These are phyloP conservation scores for Poeciliopsis prolifica DNA, from an alignment of 2,113 vertebrate genomes.

Conservation along the genomic window DNA sequence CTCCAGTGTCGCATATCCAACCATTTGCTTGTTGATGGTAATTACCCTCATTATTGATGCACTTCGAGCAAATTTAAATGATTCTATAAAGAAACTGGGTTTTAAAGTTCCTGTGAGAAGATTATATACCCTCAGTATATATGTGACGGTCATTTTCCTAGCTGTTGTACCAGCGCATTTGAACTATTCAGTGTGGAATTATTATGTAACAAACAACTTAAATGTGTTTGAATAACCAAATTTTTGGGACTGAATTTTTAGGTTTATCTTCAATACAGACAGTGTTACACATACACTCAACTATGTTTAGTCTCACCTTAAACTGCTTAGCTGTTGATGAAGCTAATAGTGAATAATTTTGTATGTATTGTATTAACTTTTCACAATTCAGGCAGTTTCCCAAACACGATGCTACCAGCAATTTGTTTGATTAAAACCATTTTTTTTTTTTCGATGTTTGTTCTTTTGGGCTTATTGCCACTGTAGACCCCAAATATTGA, in stretches of 20 bases:
- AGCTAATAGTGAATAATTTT: no score
- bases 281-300: no score
- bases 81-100: neutral
- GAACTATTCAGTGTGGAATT: neutral
- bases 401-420: no score
- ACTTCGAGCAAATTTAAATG: neutral
- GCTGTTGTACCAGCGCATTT: neutral
- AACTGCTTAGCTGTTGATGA: no score
- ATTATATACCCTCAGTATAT: neutral
- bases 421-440: no score
- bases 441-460: no score
- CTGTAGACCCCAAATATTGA: no score
- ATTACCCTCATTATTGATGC: neutral
- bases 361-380: no score
- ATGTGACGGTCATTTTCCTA: neutral
- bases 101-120: neutral
- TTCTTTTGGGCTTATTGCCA: no score
- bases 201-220: neutral
- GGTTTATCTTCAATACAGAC: neutral
- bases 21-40: conserved; percentile 22
- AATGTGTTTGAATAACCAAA: no score
- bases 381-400: no score
- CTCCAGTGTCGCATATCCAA: neutral
- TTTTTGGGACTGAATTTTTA: neutral
- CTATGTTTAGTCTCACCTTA: no score